phyloP scores from a whole-genome alignment of 2,888 invertebrate species.

The Mechanitis messenoides region DNA sequence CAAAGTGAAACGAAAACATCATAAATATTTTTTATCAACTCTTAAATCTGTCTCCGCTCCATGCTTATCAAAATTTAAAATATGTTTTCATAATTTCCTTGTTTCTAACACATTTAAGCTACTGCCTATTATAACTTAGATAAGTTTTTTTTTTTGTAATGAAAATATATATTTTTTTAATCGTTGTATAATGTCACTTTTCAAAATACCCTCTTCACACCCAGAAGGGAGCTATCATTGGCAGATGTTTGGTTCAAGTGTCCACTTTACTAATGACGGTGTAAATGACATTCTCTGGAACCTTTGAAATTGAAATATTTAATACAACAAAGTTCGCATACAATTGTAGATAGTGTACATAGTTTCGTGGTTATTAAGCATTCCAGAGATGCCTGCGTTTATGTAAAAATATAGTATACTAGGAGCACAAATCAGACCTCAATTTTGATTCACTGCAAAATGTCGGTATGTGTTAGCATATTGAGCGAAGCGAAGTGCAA shows the following conservation, averaged over 20 bases:
- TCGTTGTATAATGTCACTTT: neutral
- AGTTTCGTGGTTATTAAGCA: neutral
- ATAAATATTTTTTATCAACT: no score
- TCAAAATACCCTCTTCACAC: conserved; percentile 16
- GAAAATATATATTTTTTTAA: neutral
- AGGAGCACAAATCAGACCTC: no score
- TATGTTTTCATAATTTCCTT: neutral
- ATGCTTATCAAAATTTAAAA: conserved; percentile 1
- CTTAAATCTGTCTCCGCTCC: no score
- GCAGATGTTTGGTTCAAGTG: conserved; percentile 12
- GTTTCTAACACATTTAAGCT: neutral
- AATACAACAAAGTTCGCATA: neutral
- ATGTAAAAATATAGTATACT: no score
- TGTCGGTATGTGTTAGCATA: no score
- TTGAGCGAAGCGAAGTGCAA: no score
- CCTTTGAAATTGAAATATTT: neutral
- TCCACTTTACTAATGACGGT: conserved; percentile 5
- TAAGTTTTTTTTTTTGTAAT: no score
- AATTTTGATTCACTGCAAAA: no score
- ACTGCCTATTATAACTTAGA: conserved; percentile 22
- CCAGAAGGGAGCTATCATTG: conserved; percentile 8
- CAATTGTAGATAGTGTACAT: neutral
- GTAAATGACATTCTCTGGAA: neutral
- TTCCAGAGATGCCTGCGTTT: neutral
- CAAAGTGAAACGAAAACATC: no score